These are phyloP conservation scores for Plestiodon gilberti DNA, from an alignment of 2,113 vertebrate species.

Conservation along the genomic window DNA sequence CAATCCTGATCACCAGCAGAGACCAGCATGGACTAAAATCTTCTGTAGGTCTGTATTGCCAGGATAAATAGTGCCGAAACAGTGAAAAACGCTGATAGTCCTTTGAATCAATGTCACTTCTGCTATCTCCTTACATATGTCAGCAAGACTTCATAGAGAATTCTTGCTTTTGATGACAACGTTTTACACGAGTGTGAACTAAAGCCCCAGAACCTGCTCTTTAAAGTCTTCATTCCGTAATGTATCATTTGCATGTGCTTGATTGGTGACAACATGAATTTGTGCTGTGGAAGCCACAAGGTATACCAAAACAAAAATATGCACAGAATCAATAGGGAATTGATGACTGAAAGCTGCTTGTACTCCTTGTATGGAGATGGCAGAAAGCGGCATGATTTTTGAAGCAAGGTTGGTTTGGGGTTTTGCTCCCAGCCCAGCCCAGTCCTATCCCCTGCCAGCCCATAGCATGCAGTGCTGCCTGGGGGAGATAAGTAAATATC, in stretches of 20 bases:
- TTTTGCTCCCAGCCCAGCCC: no score
- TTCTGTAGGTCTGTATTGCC: neutral
- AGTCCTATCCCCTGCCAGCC: no score
- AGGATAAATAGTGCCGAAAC: constrained; percentile 52
- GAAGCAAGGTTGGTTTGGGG: neutral
- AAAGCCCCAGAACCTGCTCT: constrained; percentile 24
- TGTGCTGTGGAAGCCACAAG: neutral
- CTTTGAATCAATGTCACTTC: constrained; percentile 57
- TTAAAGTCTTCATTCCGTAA: constrained; percentile 19
- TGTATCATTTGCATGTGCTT: neutral
- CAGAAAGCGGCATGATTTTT: neutral
- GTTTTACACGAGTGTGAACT: constrained; percentile 23
- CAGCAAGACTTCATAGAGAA: constrained; percentile 50
- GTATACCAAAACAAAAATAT: neutral
- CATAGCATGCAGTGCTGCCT: no score
- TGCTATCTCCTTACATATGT: constrained; percentile 36
- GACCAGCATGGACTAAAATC: neutral
- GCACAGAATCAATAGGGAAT: neutral
- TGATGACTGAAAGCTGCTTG: neutral
- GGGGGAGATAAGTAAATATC: no score
- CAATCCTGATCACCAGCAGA: neutral
- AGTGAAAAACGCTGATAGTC: constrained; percentile 56
- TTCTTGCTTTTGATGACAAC: constrained; percentile 45
- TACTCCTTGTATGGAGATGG: neutral
- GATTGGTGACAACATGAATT: neutral